A percentile compares a stretch with the other conserved stretches of the same genome.
Conservation (phyloP, 2,888 invertebrate species). For the Harmothoe impar region DNA sequence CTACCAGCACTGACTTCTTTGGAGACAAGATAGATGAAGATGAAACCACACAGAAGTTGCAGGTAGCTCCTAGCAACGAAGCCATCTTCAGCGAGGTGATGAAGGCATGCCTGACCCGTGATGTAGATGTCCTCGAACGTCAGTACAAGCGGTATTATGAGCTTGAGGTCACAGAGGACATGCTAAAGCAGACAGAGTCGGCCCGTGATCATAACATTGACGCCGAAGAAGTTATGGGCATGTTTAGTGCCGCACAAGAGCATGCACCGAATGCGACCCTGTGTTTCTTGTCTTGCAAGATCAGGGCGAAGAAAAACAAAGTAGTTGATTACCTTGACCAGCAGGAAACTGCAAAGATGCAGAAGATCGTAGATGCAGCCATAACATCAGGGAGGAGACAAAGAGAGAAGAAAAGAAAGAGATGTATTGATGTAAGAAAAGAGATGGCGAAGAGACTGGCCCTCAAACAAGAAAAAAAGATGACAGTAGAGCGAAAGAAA, state of each 20-base stretch:
- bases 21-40: not conserved
- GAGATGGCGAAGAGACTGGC: constrained; percentile 44
- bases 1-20: constrained; percentile 12
- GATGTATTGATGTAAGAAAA: not conserved
- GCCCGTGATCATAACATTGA: constrained; percentile 64
- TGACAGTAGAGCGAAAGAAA: constrained; percentile 30
- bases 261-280: constrained; percentile 59
- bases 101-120: not conserved
- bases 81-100: not conserved
- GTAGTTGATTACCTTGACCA: not conserved
- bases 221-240: constrained; percentile 65
- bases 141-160: constrained; percentile 67
- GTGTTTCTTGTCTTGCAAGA: constrained; percentile 35
- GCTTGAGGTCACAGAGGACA: constrained; percentile 64
- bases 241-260: constrained; percentile 57
- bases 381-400: not conserved
- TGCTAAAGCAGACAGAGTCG: constrained; percentile 65
- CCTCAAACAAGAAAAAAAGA: constrained; percentile 3
- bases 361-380: not conserved
- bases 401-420: constrained; percentile 10
- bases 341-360: not conserved
- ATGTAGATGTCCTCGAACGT: constrained; percentile 63
- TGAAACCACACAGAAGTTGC: not conserved
- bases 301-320: constrained; percentile 35
- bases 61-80: not conserved